phyloP scores from a whole-genome alignment of 1,140 invertebrate species.

The Phenacoccus solenopsis region DNA sequence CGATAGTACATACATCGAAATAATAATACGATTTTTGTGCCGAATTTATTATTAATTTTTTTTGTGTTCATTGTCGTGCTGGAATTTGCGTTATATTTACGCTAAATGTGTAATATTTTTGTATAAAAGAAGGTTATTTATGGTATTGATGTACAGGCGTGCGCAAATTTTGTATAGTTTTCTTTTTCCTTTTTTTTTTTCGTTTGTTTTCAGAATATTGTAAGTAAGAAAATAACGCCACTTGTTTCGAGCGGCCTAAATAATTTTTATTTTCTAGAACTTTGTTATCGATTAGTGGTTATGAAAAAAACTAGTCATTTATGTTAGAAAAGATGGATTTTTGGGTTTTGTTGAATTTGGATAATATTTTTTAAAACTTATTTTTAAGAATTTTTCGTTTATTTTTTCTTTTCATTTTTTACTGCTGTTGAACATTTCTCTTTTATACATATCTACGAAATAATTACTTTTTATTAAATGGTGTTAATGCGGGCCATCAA shows the following conservation, averaged over 20 bases:
- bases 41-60: background rate
- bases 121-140: background rate
- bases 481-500: no score
- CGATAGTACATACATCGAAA: background rate
- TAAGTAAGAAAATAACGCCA: background rate
- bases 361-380: background rate
- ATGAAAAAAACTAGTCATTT: conserved; percentile 13
- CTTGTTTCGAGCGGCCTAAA: background rate
- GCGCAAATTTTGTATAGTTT: no score
- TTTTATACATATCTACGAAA: conserved; percentile 12
- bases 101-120: background rate
- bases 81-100: background rate
- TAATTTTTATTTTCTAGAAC: background rate
- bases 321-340: conserved; percentile 12
- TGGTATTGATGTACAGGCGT: background rate
- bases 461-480: no score
- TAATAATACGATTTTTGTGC: no score
- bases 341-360: conserved; percentile 10
- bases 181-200: no score
- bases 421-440: background rate
- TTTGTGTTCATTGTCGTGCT: background rate
- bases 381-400: background rate
- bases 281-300: background rate
- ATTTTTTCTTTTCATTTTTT: background rate
- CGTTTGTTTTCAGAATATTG: no score